Evolutionary conservation across 37 sponge, comb jelly and placozoan species (phyloP), one percentile per base, ranked within the genome.

Genomic region (Chondrosia reniformis): DNA sequence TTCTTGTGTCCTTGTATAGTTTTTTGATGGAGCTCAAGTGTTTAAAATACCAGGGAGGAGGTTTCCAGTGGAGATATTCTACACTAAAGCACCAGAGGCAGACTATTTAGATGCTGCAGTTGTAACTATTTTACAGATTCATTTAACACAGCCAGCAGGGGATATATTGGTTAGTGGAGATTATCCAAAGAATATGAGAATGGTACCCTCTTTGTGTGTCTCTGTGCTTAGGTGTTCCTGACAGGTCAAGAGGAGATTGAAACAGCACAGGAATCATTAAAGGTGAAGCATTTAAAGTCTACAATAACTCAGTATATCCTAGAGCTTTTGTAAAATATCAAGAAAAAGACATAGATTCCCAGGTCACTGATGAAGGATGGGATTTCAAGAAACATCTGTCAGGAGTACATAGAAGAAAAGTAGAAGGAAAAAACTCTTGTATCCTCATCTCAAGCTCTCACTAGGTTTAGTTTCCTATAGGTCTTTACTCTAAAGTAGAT

Each of bases 161-260:
- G 99, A 98, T 71, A 90, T 95, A 27, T 84, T 98, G 67, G 98
- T 94, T 57, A 78, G 80, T 52, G n/a, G 2, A 56, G 13, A 5
- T 25, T 17, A 49, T 17, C 10, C 32, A 49, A 55, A 54, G 52
- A 58, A n/a, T 42, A 22, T 49, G 8, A 49, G 52, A 19, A 49
- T 15, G 15, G 52, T 49, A 49, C 15, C 10, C 52, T 49, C 15
- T 19, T 49, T 49, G 52, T 49, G 15, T 19, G 10, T 19, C n/a
- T 30, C 7, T 59, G 7, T 59, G 61, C 75, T 13, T 57, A 94
- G 95, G 95, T 98, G 8, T 98, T 98, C 41, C 87, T 98, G 6
- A 92, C 99, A 74, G 99, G 99, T 17, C 99, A 98, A 75, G 99
- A 98, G 73, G 99, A 98, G 81, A 98, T 98, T 61, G 99, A 98